Evolutionary conservation across 2,888 invertebrate species (phyloP).

Genomic region (Phengaris alcon): DNA sequence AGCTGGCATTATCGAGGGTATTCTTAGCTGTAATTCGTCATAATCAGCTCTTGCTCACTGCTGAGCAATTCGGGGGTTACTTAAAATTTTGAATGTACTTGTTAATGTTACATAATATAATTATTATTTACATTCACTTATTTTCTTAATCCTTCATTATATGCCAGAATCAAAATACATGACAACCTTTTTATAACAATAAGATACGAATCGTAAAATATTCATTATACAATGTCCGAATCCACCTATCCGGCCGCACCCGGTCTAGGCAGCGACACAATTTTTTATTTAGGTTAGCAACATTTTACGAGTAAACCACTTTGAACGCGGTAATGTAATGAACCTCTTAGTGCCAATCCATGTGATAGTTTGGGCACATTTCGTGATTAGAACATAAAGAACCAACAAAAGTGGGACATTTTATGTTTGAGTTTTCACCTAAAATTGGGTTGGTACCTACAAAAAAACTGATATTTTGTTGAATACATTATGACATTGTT

Average conservation of each 20-base stretch:
- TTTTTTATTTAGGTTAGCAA: slow-evolving; percentile 27
- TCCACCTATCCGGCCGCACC: slow-evolving; percentile 11
- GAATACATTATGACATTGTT: too few species aligned
- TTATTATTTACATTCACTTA: too few species aligned
- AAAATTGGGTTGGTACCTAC: too few species aligned
- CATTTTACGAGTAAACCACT: slow-evolving; percentile 17
- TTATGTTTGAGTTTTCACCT: background rate
- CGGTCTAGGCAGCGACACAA: slow-evolving; percentile 20
- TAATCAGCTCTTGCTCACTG: too few species aligned
- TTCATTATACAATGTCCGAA: slow-evolving; percentile 23
- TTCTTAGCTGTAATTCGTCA: too few species aligned
- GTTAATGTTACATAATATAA: too few species aligned
- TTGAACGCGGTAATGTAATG: slow-evolving; percentile 19
- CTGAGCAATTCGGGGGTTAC: too few species aligned
- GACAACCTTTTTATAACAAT: background rate
- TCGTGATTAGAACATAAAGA: slow-evolving; percentile 8
- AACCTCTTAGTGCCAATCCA: slow-evolving; percentile 23
- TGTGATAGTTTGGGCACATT: slow-evolving; percentile 19
- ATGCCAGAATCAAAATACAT: background rate
- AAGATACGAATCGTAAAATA: background rate
- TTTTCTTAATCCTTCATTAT: too few species aligned
- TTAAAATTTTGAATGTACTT: too few species aligned
- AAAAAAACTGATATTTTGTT: too few species aligned
- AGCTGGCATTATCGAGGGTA: too few species aligned
- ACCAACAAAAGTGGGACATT: background rate